Base-by-base conservation (phyloP, 1,140 invertebrate genomes). In the Popillia japonica region DNA sequence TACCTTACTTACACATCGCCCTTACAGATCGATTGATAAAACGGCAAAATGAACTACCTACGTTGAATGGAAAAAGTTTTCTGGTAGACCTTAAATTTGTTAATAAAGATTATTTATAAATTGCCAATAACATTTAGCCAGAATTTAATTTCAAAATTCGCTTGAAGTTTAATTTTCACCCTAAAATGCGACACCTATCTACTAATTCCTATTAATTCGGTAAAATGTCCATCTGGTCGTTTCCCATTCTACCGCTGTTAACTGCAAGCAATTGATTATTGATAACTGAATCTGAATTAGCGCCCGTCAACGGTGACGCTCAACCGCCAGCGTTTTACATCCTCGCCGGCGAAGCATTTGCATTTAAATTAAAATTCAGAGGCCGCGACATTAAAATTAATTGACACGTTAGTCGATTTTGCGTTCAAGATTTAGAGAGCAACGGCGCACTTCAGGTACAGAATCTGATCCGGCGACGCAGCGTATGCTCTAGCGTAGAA, bases 281-380 rank as follows among this genome's bases (percentile, higher is more conserved):
- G 48, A 55, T 55, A 55, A 55, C 48, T 7, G 48, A 17, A 55
- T 55, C 17, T 14, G 14, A 17, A n/a, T 55, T 55, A 17, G 14
- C 48, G 14, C 6, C 14, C 48, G 48, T 55, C 48, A 55, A 4
- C 48, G 48, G 6, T 17, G 48, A 6, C 48, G n/a, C 11, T 2
- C 14, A 14, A 55, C 48, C 48, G 0, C 48, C 17, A 34, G 27
- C 48, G 14, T 55, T n/a, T n/a, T 55, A 11, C 48, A 11, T 55
- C 17, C 17, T 17, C 14, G 27, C 27, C 4, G 27, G 48, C 48
- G 48, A n/a, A 14, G 48, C 48, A 55, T 55, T 55, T 55, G 48
- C 48, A 55, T 55, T 55, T 55, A 55, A 55, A 55, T 55, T 55
- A 55, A 55, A 55, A 55, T 17, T 55, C 48, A 55, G 17, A 55